Evolutionary conservation across 2,113 vertebrate genomes (phyloP).

Genomic region (Tachycineta bicolor): DNA sequence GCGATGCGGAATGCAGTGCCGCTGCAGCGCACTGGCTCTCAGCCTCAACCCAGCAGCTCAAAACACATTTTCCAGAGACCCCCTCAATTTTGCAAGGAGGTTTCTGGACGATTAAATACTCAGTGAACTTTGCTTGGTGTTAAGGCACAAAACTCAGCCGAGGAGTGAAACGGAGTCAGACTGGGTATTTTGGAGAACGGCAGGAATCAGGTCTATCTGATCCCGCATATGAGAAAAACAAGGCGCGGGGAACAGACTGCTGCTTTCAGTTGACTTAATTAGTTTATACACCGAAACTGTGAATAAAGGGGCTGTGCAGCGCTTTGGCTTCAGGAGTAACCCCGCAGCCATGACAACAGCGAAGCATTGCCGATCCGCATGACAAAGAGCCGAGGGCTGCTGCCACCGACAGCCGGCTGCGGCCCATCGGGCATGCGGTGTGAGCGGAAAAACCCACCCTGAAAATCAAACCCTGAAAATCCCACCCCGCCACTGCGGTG

Average conservation of each 20-base stretch:
- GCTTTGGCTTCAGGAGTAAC: constrained; percentile 53
- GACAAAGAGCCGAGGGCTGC: constrained; percentile 48
- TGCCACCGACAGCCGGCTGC: neutral
- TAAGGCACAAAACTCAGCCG: neutral
- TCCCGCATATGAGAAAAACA: neutral
- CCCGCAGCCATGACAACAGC: constrained; percentile 67
- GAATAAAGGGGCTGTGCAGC: constrained; percentile 59
- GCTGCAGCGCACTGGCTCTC: neutral
- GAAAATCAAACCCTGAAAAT: neutral
- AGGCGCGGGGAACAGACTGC: neutral
- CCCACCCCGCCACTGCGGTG: rapidly evolving
- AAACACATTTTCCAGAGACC: constrained; percentile 1
- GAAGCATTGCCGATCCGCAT: constrained; percentile 65
- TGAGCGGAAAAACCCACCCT: neutral
- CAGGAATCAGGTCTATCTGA: neutral
- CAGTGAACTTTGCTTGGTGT: neutral
- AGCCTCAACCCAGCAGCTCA: neutral
- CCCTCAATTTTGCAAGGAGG: neutral
- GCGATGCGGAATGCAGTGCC: neutral
- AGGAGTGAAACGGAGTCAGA: neutral
- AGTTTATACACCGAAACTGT: constrained; percentile 45
- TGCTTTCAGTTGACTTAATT: constrained; percentile 52
- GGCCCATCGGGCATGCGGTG: neutral
- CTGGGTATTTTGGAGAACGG: neutral
- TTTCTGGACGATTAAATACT: constrained; percentile 1